phyloP scores from a whole-genome alignment of 1,140 invertebrate species.

The Ooceraea biroi region DNA sequence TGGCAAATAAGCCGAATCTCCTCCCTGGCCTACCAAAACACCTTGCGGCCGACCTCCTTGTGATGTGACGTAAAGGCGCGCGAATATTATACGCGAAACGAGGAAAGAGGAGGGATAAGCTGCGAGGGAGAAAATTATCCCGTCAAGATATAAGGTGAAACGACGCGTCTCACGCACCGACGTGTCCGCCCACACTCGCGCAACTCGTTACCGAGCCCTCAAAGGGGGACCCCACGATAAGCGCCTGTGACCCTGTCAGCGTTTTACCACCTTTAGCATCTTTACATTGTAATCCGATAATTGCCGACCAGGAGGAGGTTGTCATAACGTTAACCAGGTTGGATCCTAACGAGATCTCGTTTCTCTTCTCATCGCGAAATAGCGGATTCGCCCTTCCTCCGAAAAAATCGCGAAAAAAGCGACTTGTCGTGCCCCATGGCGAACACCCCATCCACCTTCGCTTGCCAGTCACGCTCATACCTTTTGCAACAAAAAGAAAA shows the following conservation, averaged over 20 bases:
- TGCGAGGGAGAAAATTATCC: slow-evolving; percentile 81
- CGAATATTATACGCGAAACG: slow-evolving; percentile 74
- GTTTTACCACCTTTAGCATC: slow-evolving; percentile 82
- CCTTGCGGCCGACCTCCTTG: slow-evolving; percentile 29
- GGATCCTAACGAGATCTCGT: slow-evolving; percentile 62
- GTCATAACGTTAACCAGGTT: slow-evolving; percentile 78
- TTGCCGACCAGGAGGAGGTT: slow-evolving; percentile 78
- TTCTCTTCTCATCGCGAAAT: slow-evolving; percentile 37
- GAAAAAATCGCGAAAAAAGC: slow-evolving; percentile 31
- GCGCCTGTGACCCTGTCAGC: slow-evolving; percentile 80
- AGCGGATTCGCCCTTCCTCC: not conserved
- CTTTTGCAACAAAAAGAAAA: slow-evolving; percentile 24
- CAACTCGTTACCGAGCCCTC: slow-evolving; percentile 79
- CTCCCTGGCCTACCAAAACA: not conserved
- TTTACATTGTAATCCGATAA: slow-evolving; percentile 82
- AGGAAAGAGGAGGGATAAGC: slow-evolving; percentile 64
- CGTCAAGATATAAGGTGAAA: slow-evolving; percentile 78
- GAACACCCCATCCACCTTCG: slow-evolving; percentile 15
- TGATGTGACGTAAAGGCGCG: slow-evolving; percentile 36
- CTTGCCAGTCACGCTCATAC: slow-evolving; percentile 42
- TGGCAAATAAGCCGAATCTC: slow-evolving; percentile 50
- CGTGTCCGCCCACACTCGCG: slow-evolving; percentile 83
- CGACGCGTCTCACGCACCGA: slow-evolving; percentile 74
- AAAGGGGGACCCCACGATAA: slow-evolving; percentile 70
- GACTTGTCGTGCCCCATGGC: slow-evolving; percentile 34